Evolutionary conservation across 2,113 vertebrate genomes (phyloP), one percentile per base, ranked within the genome.

Genomic region (Zosterops japonicus): DNA sequence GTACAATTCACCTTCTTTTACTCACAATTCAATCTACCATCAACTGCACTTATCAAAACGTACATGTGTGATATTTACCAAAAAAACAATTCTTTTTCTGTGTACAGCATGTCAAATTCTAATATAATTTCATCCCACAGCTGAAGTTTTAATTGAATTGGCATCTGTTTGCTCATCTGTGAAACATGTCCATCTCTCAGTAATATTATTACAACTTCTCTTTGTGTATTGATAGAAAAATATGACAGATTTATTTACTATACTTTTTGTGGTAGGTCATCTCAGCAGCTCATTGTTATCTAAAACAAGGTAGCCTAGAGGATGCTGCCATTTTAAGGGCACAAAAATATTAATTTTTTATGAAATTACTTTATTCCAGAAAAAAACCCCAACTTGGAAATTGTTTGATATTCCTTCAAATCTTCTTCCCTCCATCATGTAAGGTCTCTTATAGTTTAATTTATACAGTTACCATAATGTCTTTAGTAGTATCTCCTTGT

Each of bases 1-100:
- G n/a, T 74, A 83, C 70, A 95, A 31, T 95, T 94, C 87, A 93
- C 50, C 61, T 94, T 95, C 91, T 86, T 96, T 87, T 75, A 70
- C 59, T 75, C 61, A 39, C 55, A n/a, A 44, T 89, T 72, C 79
- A 65, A 12, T 57, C 63, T 87, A 39, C 35, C 69, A 75, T 89
- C 31, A 77, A 0, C 20, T 50, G 39, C 27, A 8, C 14, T 71
- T 89, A 87, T 64, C 41, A 79, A 89, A 91, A 79, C 5, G 29
- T 79, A 60, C 28, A 65, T 29, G 29, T 88, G 59, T 90, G 33
- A 36, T 83, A 84, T 74, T 84, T 87, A 53, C 28, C 7, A 49
- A 63, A 89, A 78, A 81, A 49, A 1, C 11, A 46, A 27, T 75
- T 91, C 11, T 82, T 91, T 67, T 95, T 67, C 70, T 53, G 5